Base-by-base conservation (phyloP, 1,140 invertebrate genomes). In the Metaphire vulgaris region DNA sequence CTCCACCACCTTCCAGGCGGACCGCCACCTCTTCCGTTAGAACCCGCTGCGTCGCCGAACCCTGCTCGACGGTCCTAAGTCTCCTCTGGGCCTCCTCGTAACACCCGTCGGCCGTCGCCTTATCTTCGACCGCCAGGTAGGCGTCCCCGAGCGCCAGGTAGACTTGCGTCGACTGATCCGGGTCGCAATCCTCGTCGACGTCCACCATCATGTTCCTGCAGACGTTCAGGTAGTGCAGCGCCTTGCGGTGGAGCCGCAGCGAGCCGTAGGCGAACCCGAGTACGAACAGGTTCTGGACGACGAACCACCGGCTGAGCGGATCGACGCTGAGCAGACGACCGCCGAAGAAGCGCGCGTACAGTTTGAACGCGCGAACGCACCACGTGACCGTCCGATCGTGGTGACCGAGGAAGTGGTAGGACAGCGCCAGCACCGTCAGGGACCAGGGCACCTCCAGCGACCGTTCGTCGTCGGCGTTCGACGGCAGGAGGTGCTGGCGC, bases 11-110 rank as follows among this genome's bases (percentile, higher is more conserved):
- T 28, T 66, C 34, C 26, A 72, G 73, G 12, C 76, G 66, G 21
- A 30, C 29, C 31, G 71, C 71, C 28, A 78, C 65, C n/a, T 76
- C 65, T 69, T 78, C 73, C 68, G 71, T 78, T 16, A 76, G 77
- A 0, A 78, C 73, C 0, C 73, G 41, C 16, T n/a, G 28, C n/a
- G 32, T 34, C n/a, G 30, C 28, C 32, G 32, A 41, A 26, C 34
- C 34, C 12, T 73, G 26, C 28, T 34, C 33, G 26, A 73, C 28
- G 32, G 33, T 73, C 34, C 31, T 33, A 34, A n/a, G 28, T n/a
- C 32, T 1, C 33, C 56, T n/a, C 32, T 34, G 31, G 16, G 72
- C 72, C 34, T 73, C 72, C 34, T 33, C 72, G 28, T 73, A 73
- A 30, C 28, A 73, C 34, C 31, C 56, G 21, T 41, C 26, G n/a